These are phyloP conservation scores for Hipparchia semele DNA, from an alignment of 2,888 invertebrate genomes.

Conservation along the genomic window DNA sequence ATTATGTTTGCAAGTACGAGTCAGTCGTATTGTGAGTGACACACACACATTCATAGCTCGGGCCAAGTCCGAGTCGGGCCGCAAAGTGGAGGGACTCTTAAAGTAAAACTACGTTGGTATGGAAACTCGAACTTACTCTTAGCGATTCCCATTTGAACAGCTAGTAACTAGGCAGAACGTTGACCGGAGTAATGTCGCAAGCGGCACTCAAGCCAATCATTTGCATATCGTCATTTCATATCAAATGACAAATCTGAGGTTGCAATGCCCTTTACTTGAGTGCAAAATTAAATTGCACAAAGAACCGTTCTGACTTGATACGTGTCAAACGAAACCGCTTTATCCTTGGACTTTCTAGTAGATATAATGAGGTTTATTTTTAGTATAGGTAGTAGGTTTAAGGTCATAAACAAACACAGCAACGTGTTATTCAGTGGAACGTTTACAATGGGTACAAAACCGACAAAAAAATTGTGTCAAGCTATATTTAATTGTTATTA, in stretches of 20 bases:
- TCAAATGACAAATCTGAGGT: slow-evolving; percentile 34
- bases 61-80: no score
- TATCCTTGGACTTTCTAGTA: slow-evolving; percentile 23
- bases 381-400: not conserved
- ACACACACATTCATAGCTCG: no score
- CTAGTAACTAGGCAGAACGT: not conserved
- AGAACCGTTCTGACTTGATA: slow-evolving; percentile 9
- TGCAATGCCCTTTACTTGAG: slow-evolving; percentile 30
- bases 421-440: not conserved
- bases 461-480: slow-evolving; percentile 4
- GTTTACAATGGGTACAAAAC: not conserved
- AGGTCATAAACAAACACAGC: not conserved
- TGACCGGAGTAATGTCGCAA: slow-evolving; percentile 15
- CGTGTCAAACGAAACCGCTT: slow-evolving; percentile 19
- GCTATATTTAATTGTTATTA: not conserved
- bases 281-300: slow-evolving; percentile 16
- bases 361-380: slow-evolving; percentile 14
- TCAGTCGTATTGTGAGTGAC: no score
- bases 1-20: not conserved
- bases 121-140: not conserved
- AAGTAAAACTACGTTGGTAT: not conserved
- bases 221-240: slow-evolving; percentile 32
- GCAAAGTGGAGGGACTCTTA: no score
- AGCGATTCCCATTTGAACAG: not conserved
- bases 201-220: slow-evolving; percentile 16